Evolutionary conservation across 2,888 invertebrate species (phyloP), one percentile per base, ranked within the genome.

Genomic region (Argyra leucocephala): DNA sequence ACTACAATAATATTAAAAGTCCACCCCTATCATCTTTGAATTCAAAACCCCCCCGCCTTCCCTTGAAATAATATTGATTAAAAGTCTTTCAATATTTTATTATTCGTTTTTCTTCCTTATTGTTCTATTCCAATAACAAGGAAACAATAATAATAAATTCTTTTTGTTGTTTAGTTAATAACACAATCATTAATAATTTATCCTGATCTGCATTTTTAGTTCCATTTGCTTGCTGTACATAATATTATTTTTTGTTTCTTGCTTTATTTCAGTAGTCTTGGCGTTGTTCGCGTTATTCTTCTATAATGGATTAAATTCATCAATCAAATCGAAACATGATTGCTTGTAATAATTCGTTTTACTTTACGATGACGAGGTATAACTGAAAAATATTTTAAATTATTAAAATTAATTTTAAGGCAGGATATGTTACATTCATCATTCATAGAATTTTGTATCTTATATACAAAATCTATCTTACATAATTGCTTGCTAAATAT

Each of bases 251-350:
- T 48, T 31, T 31, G 12, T 48, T n/a, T 9, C 18, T 48, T 48
- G 7, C 48, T 48, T 15, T 48, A 48, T 48, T 48, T 2, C 18
- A 48, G 9, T 48, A 5, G 18, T n/a, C 15, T 48, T 15, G 48
- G 12, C 18, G n/a, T 48, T 48, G 18, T 18, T 48, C 48, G 48
- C 48, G n/a, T 48, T 48, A 15, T 2, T 48, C 48, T 15, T 18
- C 48, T 18, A 48, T 48, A 48, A 48, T 48, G 48, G 48, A 48
- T 48, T 48, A 48, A 48, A 48, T 48, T 48, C 48, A 48, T 48
- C 48, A 48, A 48, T 48, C 48, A 48, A 48, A 48, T 48, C n/a
- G 48, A 48, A 48, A 48, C 48, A 48, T 48, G 48, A 48, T 48
- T 48, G 48, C 18, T 48, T 48, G 48, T n/a, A 48, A 48, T 48